These are phyloP conservation scores for Parnassius smintheus DNA, from an alignment of 2,888 invertebrate genomes.

Conservation along the genomic window DNA sequence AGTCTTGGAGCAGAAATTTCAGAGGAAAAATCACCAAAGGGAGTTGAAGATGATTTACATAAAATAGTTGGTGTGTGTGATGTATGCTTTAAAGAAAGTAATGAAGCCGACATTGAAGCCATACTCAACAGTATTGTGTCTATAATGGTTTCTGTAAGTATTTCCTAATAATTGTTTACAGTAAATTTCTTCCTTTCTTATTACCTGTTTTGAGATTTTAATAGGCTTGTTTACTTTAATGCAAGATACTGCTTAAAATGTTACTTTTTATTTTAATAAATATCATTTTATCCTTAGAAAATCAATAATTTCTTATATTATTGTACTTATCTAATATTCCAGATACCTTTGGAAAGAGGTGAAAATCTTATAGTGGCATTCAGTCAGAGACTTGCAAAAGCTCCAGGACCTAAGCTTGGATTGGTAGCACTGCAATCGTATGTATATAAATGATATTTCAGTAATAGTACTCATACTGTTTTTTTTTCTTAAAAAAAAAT, in stretches of 20 bases:
- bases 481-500: too few species aligned
- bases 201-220: too few species aligned
- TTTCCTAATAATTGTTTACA: background rate
- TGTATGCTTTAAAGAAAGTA: conserved; percentile 93
- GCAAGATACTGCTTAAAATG: too few species aligned
- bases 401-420: conserved; percentile 89
- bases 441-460: conserved; percentile 55
- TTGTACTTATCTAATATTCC: conserved; percentile 29
- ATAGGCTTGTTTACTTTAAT: too few species aligned
- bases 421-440: conserved; percentile 92
- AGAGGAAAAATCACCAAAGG: conserved; percentile 93
- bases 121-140: conserved; percentile 98
- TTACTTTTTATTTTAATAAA: too few species aligned
- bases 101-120: conserved; percentile 93
- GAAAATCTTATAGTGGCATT: conserved; percentile 94
- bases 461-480: background rate
- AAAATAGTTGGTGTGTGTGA: conserved; percentile 97
- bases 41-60: conserved; percentile 95
- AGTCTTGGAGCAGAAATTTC: conserved; percentile 96
- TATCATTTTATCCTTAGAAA: background rate
- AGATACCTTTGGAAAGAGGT: conserved; percentile 92
- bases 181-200: too few species aligned
- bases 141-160: conserved; percentile 91
- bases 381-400: conserved; percentile 95
- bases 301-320: background rate